Conservation (phyloP, 2,797 vertebrate genomes). For the Loris lydekkerianus region DNA sequence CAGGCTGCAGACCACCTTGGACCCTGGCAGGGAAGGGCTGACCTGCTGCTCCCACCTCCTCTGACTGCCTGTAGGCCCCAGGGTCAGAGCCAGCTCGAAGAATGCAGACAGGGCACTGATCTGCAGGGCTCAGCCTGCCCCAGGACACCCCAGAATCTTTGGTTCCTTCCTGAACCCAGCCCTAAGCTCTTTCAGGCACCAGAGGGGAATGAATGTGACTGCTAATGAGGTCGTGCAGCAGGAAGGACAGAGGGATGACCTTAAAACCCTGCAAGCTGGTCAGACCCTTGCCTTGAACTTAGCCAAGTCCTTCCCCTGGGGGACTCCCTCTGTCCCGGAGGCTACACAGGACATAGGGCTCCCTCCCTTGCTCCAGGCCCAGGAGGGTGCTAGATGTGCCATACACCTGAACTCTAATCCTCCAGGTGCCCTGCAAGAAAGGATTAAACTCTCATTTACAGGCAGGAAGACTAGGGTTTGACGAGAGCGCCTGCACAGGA, state of each 20-base stretch:
- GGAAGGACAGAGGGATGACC: background rate
- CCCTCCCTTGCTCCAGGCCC: background rate
- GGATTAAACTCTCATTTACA: background rate
- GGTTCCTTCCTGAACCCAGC: background rate
- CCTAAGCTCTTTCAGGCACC: conserved; percentile 47
- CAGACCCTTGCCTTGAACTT: background rate
- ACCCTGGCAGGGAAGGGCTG: background rate
- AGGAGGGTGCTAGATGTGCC: background rate
- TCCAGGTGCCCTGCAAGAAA: background rate
- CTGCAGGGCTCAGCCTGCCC: background rate
- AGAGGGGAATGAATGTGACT: conserved; percentile 5
- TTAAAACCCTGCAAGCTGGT: background rate
- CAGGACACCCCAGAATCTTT: background rate
- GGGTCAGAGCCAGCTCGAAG: background rate
- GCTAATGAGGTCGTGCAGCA: background rate
- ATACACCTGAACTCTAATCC: background rate
- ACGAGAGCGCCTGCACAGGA: no score
- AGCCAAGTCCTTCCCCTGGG: background rate
- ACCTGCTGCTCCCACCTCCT: background rate
- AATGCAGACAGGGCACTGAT: background rate
- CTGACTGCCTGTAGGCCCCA: background rate
- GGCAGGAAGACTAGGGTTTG: conserved; percentile 15
- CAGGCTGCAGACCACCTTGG: background rate
- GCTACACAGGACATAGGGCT: background rate
- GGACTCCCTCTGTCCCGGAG: background rate